Evolutionary conservation across 2,113 vertebrate genomes (phyloP).

Genomic region (Myotis brandtii): DNA sequence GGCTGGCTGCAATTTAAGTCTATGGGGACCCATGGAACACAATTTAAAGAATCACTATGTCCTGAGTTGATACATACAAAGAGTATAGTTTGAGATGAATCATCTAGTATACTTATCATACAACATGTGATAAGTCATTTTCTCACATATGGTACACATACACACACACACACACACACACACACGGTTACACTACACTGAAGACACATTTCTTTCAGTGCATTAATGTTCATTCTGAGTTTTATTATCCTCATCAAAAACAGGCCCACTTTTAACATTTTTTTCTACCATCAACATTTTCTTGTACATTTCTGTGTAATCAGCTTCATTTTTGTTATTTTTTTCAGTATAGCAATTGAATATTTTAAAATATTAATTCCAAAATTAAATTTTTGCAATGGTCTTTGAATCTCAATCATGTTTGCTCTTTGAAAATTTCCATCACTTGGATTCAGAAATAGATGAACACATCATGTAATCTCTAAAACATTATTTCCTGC

Average conservation of each 20-base stretch:
- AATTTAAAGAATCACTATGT: not conserved
- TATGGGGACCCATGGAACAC: not conserved
- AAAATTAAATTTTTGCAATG: not conserved
- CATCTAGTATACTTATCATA: not conserved
- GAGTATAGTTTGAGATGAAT: not conserved
- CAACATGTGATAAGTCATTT: not conserved
- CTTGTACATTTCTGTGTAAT: not conserved
- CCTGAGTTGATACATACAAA: not conserved
- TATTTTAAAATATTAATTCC: conserved; percentile 32
- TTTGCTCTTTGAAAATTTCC: conserved; percentile 36
- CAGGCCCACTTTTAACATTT: not conserved
- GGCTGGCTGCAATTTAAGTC: not conserved
- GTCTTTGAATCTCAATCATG: not conserved
- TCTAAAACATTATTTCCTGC: conserved; percentile 19
- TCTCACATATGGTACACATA: not conserved
- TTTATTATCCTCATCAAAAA: not conserved
- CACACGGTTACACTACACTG: not conserved
- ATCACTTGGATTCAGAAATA: conserved; percentile 32
- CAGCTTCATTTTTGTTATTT: not conserved
- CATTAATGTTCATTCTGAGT: not conserved
- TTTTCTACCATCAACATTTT: not conserved
- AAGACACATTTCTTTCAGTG: not conserved
- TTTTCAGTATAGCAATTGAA: not conserved
- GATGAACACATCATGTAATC: not conserved
- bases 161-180: not conserved